phyloP scores from a whole-genome alignment of 1,140 invertebrate species.

The Drosophila sp. region DNA sequence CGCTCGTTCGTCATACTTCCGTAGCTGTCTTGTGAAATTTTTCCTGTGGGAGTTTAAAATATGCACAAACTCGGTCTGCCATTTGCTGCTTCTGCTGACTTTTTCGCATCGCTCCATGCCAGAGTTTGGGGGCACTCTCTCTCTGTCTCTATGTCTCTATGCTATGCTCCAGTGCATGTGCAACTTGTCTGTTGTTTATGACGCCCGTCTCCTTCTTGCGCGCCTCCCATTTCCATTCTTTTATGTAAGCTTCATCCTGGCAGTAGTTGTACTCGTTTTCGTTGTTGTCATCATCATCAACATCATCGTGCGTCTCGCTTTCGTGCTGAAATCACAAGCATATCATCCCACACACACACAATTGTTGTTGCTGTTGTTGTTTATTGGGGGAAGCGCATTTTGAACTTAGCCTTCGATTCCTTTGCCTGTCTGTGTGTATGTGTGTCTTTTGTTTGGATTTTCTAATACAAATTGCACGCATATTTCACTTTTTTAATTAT shows the following conservation, averaged over 20 bases:
- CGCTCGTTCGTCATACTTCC: conserved; percentile 69
- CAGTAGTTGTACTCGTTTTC: conserved; percentile 34
- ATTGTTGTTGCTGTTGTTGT: neutral
- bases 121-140: conserved; percentile 20
- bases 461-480: conserved; percentile 17
- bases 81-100: conserved; percentile 43
- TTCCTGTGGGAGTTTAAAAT: conserved; percentile 78
- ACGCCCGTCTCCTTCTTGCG: conserved; percentile 34
- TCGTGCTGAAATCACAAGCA: conserved; percentile 72
- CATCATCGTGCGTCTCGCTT: conserved; percentile 78
- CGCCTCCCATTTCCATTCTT: neutral
- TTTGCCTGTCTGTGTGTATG: neutral
- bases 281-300: conserved; percentile 69
- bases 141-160: conserved; percentile 30
- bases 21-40: conserved; percentile 79
- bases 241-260: conserved; percentile 9
- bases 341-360: conserved; percentile 49
- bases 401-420: conserved; percentile 4
- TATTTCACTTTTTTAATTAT: conserved; percentile 13
- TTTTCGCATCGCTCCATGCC: conserved; percentile 52
- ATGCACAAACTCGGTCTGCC: conserved; percentile 61
- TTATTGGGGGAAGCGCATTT: conserved; percentile 2
- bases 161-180: conserved; percentile 74
- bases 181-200: conserved; percentile 81
- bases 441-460: neutral